Conservation (phyloP, 2,113 vertebrate species). For the Odocoileus virginianus region DNA sequence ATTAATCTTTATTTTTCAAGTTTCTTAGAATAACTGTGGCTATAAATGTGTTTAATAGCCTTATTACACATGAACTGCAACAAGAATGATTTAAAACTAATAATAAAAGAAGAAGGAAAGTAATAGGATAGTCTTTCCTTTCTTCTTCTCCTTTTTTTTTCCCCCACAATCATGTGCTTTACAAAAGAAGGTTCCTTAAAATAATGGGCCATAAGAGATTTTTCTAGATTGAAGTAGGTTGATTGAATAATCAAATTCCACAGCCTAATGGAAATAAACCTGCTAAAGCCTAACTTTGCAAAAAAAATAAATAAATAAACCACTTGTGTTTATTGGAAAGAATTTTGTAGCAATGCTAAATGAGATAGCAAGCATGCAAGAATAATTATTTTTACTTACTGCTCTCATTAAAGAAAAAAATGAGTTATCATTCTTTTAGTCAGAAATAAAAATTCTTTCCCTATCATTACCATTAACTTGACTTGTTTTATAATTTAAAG, state of each 20-base stretch:
- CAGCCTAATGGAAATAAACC: conserved; percentile 76
- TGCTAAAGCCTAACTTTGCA: conserved; percentile 62
- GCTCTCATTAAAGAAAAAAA: conserved; percentile 74
- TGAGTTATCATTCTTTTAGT: conserved; percentile 69
- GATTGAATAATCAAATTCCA: conserved; percentile 79
- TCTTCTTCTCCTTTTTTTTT: conserved; percentile 34
- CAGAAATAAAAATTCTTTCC: conserved; percentile 64
- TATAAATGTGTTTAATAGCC: conserved; percentile 3
- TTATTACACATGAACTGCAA: not conserved
- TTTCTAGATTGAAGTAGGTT: conserved; percentile 69
- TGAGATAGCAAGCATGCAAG: conserved; percentile 74
- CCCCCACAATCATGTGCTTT: conserved; percentile 49
- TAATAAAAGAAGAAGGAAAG: conserved; percentile 16
- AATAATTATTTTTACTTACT: conserved; percentile 80
- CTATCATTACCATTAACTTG: conserved; percentile 73
- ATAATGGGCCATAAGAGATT: conserved; percentile 72
- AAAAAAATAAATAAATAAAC: conserved; percentile 53
- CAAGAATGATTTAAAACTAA: not conserved
- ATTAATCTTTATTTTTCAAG: conserved; percentile 32
- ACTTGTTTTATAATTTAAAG: conserved; percentile 65
- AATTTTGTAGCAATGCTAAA: conserved; percentile 76
- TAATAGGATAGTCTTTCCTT: not conserved
- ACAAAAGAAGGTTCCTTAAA: conserved; percentile 69
- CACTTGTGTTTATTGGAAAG: conserved; percentile 69
- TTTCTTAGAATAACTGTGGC: not conserved